Conservation (phyloP, 2,888 invertebrate species). For the Epinotia demarniana region DNA sequence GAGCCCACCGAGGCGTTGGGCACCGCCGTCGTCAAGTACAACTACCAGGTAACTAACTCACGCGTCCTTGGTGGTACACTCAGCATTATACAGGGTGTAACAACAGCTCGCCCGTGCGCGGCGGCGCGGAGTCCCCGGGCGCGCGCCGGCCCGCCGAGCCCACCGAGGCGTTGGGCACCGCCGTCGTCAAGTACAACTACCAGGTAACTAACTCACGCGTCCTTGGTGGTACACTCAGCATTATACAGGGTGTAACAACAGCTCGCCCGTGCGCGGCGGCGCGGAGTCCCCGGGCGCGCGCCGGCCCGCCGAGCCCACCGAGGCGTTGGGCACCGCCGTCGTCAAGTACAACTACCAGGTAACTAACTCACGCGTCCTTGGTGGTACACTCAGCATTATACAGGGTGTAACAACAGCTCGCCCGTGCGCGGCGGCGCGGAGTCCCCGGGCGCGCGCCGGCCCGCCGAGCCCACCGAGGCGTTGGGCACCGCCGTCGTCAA, state of each 20-base stretch:
- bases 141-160: constrained; percentile 92
- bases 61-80: too few species aligned
- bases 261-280: too few species aligned
- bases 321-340: constrained; percentile 94
- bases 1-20: constrained; percentile 88
- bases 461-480: constrained; percentile 93
- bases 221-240: too few species aligned
- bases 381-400: too few species aligned
- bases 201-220: too few species aligned
- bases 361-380: too few species aligned
- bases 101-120: constrained; percentile 93
- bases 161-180: constrained; percentile 93
- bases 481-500: constrained; percentile 96
- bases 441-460: too few species aligned
- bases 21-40: background rate
- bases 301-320: constrained; percentile 94
- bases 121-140: constrained; percentile 89
- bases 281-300: too few species aligned
- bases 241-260: too few species aligned
- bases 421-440: too few species aligned
- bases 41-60: background rate
- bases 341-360: constrained; percentile 97
- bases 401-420: too few species aligned
- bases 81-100: too few species aligned
- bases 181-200: constrained; percentile 98